A percentile compares a stretch with the other conserved stretches of the same genome.
Evolutionary conservation across 30 jellyfish, hydroid and myxozoan species (phyloP).

Genomic region (Turritopsis dohrnii): DNA sequence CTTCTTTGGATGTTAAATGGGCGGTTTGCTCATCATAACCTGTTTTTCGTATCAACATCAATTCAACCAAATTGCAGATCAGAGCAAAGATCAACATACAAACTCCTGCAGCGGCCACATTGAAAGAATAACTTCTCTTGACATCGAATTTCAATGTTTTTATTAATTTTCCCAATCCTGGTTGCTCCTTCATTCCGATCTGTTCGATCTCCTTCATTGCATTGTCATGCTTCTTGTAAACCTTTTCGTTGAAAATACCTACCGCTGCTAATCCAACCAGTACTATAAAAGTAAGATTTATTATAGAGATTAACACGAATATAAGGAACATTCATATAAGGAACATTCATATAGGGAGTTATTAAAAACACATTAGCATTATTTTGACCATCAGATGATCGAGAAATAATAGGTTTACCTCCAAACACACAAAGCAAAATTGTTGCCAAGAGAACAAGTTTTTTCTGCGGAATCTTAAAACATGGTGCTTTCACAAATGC

Average conservation of each 20-base stretch:
- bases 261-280: neutral
- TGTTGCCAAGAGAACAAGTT: neutral
- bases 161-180: neutral
- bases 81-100: neutral
- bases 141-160: neutral
- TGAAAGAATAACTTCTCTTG: neutral
- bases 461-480: neutral
- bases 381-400: too few species aligned
- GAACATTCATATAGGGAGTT: too few species aligned
- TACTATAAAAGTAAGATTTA: neutral
- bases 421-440: neutral
- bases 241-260: neutral
- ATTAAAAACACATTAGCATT: too few species aligned
- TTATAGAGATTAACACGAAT: too few species aligned
- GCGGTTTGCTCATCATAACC: neutral
- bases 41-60: neutral
- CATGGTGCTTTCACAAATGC: neutral
- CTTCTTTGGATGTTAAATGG: neutral
- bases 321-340: too few species aligned
- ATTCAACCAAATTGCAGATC: neutral
- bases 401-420: neutral
- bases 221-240: neutral
- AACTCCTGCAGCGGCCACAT: neutral
- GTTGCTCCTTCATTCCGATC: too few species aligned
- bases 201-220: neutral